Evolutionary conservation across 2,888 invertebrate species (phyloP), one percentile per base, ranked within the genome.

Genomic region (Parelbella ahira): DNA sequence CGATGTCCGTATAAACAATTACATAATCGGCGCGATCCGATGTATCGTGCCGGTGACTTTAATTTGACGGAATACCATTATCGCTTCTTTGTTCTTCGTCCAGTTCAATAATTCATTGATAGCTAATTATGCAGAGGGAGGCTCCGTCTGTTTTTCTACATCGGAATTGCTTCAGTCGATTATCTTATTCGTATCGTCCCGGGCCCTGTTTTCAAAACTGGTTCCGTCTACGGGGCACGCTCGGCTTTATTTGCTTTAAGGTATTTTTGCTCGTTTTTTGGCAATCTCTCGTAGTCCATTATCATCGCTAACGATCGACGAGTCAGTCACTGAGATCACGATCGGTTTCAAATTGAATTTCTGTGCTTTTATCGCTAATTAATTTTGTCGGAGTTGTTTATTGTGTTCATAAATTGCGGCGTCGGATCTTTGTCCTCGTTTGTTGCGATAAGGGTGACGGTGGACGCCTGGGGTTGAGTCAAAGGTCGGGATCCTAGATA

Each of bases 161-260:
- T 41, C 33, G 41, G 33, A 33, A 41, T 41, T 41, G 41, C 41
- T 63, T 67, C 67, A 56, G 65, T 81, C 79, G 81, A 84, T 84
- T 82, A 82, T 82, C 79, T 79, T 77, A 81, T 81, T 79, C 74
- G 74, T 63, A 68, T 72, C 74, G 72, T 62, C 63, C 68, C 64
- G 58, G 56, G 59, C 64, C 54, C 48, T 49, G 58, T 58, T 63
- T 63, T 58, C 56, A 52, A 52, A 78, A 82, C 82, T 58, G 77
- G 83, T 83, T 79, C 64, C 62, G 48, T 58, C 53, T 60, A 54
- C 64, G 56, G 62, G 67, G 75, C 79, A 72, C 64, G 77, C 71
- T 64, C 69, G 71, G 63, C 75, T 86, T 83, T 84, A 81, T 87
- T 87, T 86, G 81, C 71, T 84, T 83, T 84, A 75, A 70, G 72